Percentiles rank a stretch among this genome's conserved stretches.
These are phyloP conservation scores for Butorides virescens DNA, from an alignment of 2,113 vertebrate species.

Conservation along the genomic window DNA sequence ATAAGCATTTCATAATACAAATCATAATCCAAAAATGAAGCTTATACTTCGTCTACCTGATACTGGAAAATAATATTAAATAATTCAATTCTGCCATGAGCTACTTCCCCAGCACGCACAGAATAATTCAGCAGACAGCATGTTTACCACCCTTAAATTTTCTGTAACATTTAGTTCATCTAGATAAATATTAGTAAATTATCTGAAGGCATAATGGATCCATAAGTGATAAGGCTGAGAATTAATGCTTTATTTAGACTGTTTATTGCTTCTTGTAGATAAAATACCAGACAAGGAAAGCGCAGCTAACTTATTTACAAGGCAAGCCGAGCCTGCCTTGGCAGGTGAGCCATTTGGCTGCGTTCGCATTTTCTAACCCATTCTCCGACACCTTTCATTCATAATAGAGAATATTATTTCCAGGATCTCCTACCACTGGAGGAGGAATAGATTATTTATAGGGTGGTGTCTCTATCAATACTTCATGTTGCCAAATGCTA, in stretches of 20 bases:
- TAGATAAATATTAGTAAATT: conserved; percentile 60
- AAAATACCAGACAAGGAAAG: not conserved
- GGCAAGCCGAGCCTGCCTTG: not conserved
- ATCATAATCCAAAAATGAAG: conserved; percentile 81
- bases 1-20: conserved; percentile 88
- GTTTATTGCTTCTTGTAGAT: conserved; percentile 37
- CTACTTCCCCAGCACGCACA: conserved; percentile 14
- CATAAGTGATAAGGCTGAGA: conserved; percentile 15
- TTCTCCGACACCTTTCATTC: conserved; percentile 43
- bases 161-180: conserved; percentile 53
- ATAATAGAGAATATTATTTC: not conserved
- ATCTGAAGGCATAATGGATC: conserved; percentile 28
- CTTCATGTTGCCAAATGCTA: not conserved
- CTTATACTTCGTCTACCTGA: conserved; percentile 47
- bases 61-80: conserved; percentile 73
- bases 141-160: conserved; percentile 58
- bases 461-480: conserved; percentile 36
- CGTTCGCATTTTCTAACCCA: not conserved
- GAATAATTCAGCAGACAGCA: conserved; percentile 63
- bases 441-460: conserved; percentile 45
- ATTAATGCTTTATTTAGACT: conserved; percentile 42
- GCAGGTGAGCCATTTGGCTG: conserved; percentile 37
- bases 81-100: conserved; percentile 72
- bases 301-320: conserved; percentile 28
- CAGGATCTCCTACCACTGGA: not conserved